These are phyloP conservation scores for Drosophila yakuba DNA, from an alignment of 1,140 invertebrate genomes.

Conservation along the genomic window DNA sequence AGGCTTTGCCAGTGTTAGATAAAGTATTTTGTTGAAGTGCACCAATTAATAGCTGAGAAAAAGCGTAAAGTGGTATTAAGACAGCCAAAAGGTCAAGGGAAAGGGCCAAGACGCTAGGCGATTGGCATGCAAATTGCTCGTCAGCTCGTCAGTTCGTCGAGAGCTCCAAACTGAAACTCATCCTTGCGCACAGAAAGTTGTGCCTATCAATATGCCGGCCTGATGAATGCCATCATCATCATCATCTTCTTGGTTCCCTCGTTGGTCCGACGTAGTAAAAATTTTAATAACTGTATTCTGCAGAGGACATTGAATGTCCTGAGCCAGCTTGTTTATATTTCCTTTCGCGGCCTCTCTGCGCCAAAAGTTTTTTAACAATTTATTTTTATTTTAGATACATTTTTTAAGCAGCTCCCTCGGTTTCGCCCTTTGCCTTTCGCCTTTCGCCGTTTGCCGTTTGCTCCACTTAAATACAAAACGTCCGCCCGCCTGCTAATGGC, in stretches of 20 bases:
- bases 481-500: constrained; percentile 57
- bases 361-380: constrained; percentile 57
- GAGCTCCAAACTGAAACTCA: neutral
- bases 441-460: constrained; percentile 34
- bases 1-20: too few species aligned
- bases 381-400: constrained; percentile 58
- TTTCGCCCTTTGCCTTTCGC: constrained; percentile 35
- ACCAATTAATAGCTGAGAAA: constrained; percentile 59
- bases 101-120: constrained; percentile 22
- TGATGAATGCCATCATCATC: constrained; percentile 50
- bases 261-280: constrained; percentile 13
- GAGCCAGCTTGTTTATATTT: constrained; percentile 60
- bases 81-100: constrained; percentile 40
- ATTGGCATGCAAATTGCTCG: constrained; percentile 67
- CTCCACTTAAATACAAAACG: constrained; percentile 59
- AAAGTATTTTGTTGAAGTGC: neutral
- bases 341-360: constrained; percentile 30
- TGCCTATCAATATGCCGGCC: constrained; percentile 65
- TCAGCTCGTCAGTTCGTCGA: constrained; percentile 46
- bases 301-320: constrained; percentile 51
- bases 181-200: constrained; percentile 37
- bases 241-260: constrained; percentile 11
- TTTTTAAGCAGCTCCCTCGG: constrained; percentile 18
- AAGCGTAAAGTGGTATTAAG: constrained; percentile 55
- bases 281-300: constrained; percentile 61